Evolutionary conservation across 2,113 vertebrate genomes (phyloP), one percentile per base, ranked within the genome.

Genomic region (Leuciscus idus): DNA sequence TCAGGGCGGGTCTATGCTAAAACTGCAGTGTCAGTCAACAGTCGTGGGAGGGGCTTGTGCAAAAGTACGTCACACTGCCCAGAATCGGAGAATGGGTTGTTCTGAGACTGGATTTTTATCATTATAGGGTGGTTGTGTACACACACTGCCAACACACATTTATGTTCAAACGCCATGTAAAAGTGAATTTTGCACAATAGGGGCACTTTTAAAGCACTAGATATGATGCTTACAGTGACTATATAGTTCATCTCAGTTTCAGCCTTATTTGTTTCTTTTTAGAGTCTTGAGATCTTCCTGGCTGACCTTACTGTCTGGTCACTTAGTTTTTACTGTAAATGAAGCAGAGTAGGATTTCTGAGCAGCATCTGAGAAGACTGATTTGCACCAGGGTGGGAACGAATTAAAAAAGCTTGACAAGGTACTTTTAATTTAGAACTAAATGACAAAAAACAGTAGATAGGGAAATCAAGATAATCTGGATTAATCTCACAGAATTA

Each of bases 221-320:
- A 74, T 72, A 2, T 17, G 17, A 21, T 39, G 3, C 4, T 73
- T 11, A 4, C 23, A 5, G 7, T 68, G 70, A 48, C 23, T 59
- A 9, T 12, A 28, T 57, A 26, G 36, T 85, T 87, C 4, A 75
- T 76, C 85, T 81, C 1, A 26, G 76, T 66, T 28, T 28, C 26
- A 83, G 83, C 36, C 43, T 52, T 30, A 57, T 48, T 30, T 68
- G 30, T 70, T 66, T 12, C 30, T 57, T 57, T 55, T 57, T 21
- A 57, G 19, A 62, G 15, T 78, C 13, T 39, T 6, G 61, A 52
- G 26, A 13, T 43, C 80, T 83, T 88, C 28, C 61, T 52, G 2
- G 73, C 6, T 26, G 79, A 88, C 48, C 50, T 78, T 70, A 76
- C 52, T 68, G 64, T 81, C 76, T 85, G 75, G 57, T 62, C 43